Base-by-base conservation (phyloP, 2,888 invertebrate species). In the Dendrolimus houi region DNA sequence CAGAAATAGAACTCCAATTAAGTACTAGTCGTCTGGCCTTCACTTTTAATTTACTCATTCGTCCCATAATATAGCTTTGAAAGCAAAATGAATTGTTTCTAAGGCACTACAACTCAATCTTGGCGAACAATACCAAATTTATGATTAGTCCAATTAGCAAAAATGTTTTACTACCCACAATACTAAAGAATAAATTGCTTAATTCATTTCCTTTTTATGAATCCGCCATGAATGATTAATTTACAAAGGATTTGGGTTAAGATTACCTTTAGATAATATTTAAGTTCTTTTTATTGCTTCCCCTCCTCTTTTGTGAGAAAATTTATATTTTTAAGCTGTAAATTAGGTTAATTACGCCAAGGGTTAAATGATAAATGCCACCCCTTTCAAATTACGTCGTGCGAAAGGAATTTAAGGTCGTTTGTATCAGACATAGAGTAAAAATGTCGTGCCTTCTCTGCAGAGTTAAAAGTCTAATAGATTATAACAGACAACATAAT, bases 361-460 rank as follows among this genome's bases (percentile, higher is more conserved):
- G 78, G 81, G 79, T 77, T 74, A 72, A 76, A 77, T 83, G 79
- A 83, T 83, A 81, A 81, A 82, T 80, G 74, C 73, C 66, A 63
- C 67, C 67, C 81, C 79, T 83, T 83, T 77, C 72, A 83, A 82
- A 80, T 79, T 74, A 74, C 70, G 64, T 79, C 75, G 75, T 69
- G 79, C 72, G 71, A 79, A 79, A 78, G 73, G 66, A 78, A 79
- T 80, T 78, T 77, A 73, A 72, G 64, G 72, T 66, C 72, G 68
- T 77, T 78, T 75, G 71, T 76, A 75, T 78, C 72, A 74, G 73
- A 71, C 65, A 67, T 60, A 67, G 69, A 68, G 68, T 74, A 81
- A 79, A 82, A 82, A 77, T 72, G 68, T 70, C 70, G 63, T 61
- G 58, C 59, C 58, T 59, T 54, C 57, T 56, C 57, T 52, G 59